A percentile compares a stretch with the other conserved stretches of the same genome.
phyloP scores from a whole-genome alignment of 2,113 vertebrate genomes.

The Haemorhous mexicanus region DNA sequence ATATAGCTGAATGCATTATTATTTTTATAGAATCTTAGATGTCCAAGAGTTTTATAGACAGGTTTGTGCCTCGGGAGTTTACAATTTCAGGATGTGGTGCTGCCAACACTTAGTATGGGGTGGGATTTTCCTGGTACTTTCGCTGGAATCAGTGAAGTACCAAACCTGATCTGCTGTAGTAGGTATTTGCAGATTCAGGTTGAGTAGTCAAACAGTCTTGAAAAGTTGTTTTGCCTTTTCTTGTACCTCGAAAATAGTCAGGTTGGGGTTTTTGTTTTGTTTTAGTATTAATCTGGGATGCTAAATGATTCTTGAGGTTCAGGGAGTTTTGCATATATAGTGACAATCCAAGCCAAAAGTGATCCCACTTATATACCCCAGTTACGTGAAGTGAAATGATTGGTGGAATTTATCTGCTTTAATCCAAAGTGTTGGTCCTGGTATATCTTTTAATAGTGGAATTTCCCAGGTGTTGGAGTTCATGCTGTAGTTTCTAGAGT shows the following conservation, averaged over 20 bases:
- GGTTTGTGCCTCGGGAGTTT: slow-evolving; percentile 29
- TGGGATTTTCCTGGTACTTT: slow-evolving; percentile 10
- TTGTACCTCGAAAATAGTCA: not conserved
- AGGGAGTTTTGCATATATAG: not conserved
- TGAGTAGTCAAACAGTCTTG: not conserved
- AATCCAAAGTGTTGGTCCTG: not conserved
- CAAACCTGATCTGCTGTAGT: not conserved
- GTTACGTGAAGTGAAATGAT: not conserved
- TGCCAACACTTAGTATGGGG: not conserved
- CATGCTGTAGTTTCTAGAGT: not conserved
- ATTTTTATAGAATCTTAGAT: slow-evolving; percentile 36
- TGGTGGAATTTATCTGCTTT: not conserved
- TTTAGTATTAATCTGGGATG: not conserved
- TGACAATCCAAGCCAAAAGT: not conserved
- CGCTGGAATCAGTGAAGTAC: not conserved
- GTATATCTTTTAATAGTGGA: not conserved
- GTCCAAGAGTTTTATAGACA: slow-evolving; percentile 42
- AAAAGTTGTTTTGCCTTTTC: not conserved
- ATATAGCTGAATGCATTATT: slow-evolving; percentile 41
- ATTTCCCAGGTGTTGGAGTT: not conserved
- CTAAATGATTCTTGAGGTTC: not conserved
- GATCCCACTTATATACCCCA: not conserved
- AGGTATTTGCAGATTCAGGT: not conserved
- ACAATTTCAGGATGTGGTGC: not conserved
- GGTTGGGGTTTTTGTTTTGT: not conserved